Percentiles rank a stretch among this genome's conserved stretches.
Conservation (phyloP, 2,797 vertebrate genomes). For the Siniperca undulata region DNA sequence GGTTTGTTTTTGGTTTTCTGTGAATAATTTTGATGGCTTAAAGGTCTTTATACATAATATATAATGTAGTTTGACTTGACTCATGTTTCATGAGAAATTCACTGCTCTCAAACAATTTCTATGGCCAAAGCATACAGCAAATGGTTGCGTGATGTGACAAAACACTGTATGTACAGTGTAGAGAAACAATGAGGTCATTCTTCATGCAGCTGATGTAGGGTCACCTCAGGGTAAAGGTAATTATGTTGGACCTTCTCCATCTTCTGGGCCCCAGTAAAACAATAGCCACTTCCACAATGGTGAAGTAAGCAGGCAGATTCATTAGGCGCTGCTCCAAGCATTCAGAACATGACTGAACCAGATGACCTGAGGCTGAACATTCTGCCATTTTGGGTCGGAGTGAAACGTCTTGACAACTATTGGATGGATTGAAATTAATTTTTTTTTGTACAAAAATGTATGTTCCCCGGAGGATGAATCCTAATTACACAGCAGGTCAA, state of each 20-base stretch:
- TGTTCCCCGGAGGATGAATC: background rate
- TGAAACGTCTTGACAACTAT: background rate
- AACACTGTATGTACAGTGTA: conserved; percentile 22
- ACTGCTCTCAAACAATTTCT: background rate
- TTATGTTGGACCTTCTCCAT: conserved; percentile 61
- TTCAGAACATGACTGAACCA: conserved; percentile 42
- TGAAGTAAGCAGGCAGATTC: conserved; percentile 35
- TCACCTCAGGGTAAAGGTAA: conserved; percentile 51
- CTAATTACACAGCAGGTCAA: background rate
- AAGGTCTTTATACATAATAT: background rate
- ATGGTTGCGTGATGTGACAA: conserved; percentile 22
- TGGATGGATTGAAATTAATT: no score
- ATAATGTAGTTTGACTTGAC: conserved; percentile 9
- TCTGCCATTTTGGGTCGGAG: background rate
- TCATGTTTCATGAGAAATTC: conserved; percentile 1
- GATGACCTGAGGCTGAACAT: conserved; percentile 10
- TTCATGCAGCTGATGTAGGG: conserved; percentile 46
- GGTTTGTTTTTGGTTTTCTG: background rate
- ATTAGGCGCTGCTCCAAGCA: conserved; percentile 55
- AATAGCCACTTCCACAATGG: conserved; percentile 57
- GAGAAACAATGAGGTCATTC: conserved; percentile 64
- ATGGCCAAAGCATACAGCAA: conserved; percentile 1
- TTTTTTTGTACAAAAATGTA: background rate
- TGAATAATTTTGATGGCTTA: background rate
- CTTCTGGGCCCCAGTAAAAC: conserved; percentile 48